Evolutionary conservation across 2,113 vertebrate genomes (phyloP), one percentile per base, ranked within the genome.

Genomic region (Alethe castanea): DNA sequence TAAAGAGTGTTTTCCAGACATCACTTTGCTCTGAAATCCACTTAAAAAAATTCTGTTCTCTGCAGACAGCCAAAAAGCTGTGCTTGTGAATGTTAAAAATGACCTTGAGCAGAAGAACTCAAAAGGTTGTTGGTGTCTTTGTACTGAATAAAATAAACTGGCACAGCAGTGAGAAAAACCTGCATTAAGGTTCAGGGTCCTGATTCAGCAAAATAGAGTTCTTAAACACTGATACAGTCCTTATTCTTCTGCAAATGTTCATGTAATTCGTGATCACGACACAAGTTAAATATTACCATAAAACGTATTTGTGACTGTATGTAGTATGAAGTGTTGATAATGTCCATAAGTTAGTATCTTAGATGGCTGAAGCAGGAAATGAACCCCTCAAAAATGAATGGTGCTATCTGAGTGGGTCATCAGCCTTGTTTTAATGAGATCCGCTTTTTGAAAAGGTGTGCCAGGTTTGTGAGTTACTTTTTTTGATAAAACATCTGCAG

Each of bases 21-120:
- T 92, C 35, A 35, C 71, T 86, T 92, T 83, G 38, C 76, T 94
- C 91, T 93, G 86, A 91, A 92, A 91, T 72, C 69, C 73, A 92
- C 65, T 92, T 82, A 0, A 35, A 94, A 88, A 90, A 89, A 38
- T 6, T n/a, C 69, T 89, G 16, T 90, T 29, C 64, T 94, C 78
- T 96, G 92, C 79, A 91, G 90, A 94, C 79, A 94, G 94, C 88
- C 94, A 94, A 81, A 93, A 96, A 94, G 76, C 93, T 95, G 56
- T 93, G 94, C 80, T 86, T 93, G 56, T 93, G 95, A 93, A 95
- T 96, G 88, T 88, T 96, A 93, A 96, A 92, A 94, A 88, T 97
- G 88, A 95, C 96, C 95, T 92, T 95, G 93, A 94, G 56, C 84
- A 64, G 85, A 93, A 92, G 62, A 82, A 78, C 88, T 96, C 85